Evolutionary conservation across 1,140 invertebrate genomes (phyloP).

Genomic region (Fopius arisanus): DNA sequence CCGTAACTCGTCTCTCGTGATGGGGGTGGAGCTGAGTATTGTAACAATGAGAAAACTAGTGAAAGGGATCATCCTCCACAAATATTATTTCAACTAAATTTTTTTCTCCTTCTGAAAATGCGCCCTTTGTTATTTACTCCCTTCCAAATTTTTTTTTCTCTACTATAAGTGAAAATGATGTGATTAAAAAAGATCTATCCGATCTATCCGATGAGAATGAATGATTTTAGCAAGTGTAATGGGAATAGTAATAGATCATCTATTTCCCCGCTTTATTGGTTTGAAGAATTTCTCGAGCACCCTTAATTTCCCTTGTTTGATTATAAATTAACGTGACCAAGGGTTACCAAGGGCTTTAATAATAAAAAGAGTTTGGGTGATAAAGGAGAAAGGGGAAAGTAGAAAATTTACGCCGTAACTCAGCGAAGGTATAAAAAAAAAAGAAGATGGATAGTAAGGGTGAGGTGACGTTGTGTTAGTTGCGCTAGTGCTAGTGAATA

Average conservation of each 20-base stretch:
- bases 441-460: slow-evolving; percentile 18
- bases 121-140: neutral
- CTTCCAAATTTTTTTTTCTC: too few relatives aligned
- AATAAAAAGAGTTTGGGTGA: slow-evolving; percentile 16
- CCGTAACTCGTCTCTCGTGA: slow-evolving; percentile 46
- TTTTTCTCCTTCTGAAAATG: neutral
- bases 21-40: slow-evolving; percentile 42
- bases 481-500: neutral
- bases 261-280: too few relatives aligned
- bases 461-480: neutral
- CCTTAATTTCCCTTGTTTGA: neutral
- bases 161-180: too few relatives aligned
- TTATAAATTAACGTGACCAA: neutral
- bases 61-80: slow-evolving; percentile 43
- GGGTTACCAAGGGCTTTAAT: too few relatives aligned
- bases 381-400: slow-evolving; percentile 21
- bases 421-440: slow-evolving; percentile 27
- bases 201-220: too few relatives aligned
- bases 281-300: neutral
- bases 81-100: slow-evolving; percentile 54
- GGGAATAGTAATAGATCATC: too few relatives aligned
- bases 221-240: too few relatives aligned
- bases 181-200: too few relatives aligned
- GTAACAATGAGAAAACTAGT: slow-evolving; percentile 13
- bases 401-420: slow-evolving; percentile 29